Conservation (phyloP, 1,140 invertebrate genomes). For the Nixonia krombeini region DNA sequence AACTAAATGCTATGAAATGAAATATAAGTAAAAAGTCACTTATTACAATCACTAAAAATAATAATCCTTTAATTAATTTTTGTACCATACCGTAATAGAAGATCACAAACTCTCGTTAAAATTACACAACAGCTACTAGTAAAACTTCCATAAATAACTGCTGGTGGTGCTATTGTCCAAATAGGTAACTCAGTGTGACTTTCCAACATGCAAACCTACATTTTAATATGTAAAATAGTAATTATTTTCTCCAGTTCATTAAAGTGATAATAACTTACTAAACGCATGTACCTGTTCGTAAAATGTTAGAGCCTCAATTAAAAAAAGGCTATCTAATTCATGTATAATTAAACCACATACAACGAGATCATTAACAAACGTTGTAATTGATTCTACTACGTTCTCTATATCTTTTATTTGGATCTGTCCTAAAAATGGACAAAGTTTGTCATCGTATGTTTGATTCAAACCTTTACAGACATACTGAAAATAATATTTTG, state of each 20-base stretch:
- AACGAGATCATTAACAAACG: slow-evolving; percentile 43
- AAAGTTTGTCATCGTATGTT: slow-evolving; percentile 18
- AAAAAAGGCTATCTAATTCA: slow-evolving; percentile 46
- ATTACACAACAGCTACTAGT: slow-evolving; percentile 46
- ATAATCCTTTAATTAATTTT: no score
- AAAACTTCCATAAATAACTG: slow-evolving; percentile 60
- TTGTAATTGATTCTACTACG: slow-evolving; percentile 38
- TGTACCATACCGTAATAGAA: slow-evolving; percentile 50
- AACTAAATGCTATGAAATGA: no score
- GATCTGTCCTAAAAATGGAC: slow-evolving; percentile 55
- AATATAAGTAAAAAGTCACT: no score
- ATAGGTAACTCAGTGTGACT: slow-evolving; percentile 22
- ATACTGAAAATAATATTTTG: slow-evolving; percentile 39
- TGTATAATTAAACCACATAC: slow-evolving; percentile 54
- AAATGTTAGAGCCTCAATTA: slow-evolving; percentile 56
- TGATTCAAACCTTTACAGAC: slow-evolving; percentile 45
- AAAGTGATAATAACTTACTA: neutral
- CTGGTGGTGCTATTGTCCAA: slow-evolving; percentile 54
- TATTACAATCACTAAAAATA: no score
- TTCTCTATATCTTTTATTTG: slow-evolving; percentile 41
- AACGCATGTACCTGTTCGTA: slow-evolving; percentile 52
- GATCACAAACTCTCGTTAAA: slow-evolving; percentile 55
- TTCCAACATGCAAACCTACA: slow-evolving; percentile 47
- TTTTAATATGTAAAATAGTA: slow-evolving; percentile 1
- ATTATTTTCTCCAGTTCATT: no score